A percentile compares a stretch with the other conserved stretches of the same genome.
Evolutionary conservation across 37 sponge, comb jelly and placozoan genomes (phyloP).

Genomic region (Cliona cf. orientalis): DNA sequence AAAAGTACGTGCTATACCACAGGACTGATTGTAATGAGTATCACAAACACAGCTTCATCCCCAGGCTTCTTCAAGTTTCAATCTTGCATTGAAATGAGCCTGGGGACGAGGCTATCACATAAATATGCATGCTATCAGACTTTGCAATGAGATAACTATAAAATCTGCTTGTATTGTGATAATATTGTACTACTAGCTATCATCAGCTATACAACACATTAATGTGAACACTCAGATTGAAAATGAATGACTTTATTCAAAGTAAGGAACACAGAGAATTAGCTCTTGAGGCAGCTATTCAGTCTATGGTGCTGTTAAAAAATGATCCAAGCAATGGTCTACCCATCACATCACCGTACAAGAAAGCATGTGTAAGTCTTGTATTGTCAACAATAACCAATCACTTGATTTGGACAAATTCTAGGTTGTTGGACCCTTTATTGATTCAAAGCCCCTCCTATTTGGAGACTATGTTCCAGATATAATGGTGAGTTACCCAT

Average conservation of each 20-base stretch:
- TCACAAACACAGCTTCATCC: too few species aligned
- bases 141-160: too few species aligned
- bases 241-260: conserved; percentile 37
- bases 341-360: background rate
- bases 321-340: conserved; percentile 18
- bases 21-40: conserved; percentile 10
- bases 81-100: too few species aligned
- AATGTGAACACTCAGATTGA: conserved; percentile 19
- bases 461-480: background rate
- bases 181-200: too few species aligned
- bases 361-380: conserved; percentile 34
- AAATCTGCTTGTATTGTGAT: too few species aligned
- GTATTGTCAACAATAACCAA: background rate
- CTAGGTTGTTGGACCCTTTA: conserved; percentile 70
- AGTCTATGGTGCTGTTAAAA: conserved; percentile 58
- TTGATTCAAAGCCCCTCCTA: conserved; percentile 11
- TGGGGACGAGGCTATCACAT: too few species aligned
- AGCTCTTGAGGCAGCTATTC: conserved; percentile 47
- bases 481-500: background rate
- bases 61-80: too few species aligned
- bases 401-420: background rate
- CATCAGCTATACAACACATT: background rate
- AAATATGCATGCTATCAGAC: background rate
- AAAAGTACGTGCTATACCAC: conserved; percentile 16
- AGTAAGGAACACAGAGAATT: conserved; percentile 46